Conservation (phyloP, 2,113 vertebrate genomes). For the Rhea americana region DNA sequence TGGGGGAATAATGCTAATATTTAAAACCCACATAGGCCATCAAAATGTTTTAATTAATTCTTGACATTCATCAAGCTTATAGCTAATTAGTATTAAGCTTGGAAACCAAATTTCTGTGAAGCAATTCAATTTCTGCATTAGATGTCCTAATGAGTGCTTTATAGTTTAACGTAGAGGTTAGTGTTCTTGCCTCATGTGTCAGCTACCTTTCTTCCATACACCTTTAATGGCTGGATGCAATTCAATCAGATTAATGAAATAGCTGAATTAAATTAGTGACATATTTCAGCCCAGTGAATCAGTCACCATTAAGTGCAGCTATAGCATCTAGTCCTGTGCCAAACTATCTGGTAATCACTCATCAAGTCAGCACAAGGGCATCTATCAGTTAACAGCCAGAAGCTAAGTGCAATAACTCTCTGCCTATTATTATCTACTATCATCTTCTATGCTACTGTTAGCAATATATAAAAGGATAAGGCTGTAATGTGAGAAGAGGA, state of each 20-base stretch:
- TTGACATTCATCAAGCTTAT: constrained; percentile 55
- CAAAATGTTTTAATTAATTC: constrained; percentile 63
- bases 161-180: constrained; percentile 48
- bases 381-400: constrained; percentile 17
- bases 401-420: not conserved
- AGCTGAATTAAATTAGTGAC: constrained; percentile 51
- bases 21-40: constrained; percentile 52
- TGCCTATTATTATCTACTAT: not conserved
- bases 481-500: not conserved
- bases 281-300: constrained; percentile 51
- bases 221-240: constrained; percentile 26
- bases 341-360: constrained; percentile 31
- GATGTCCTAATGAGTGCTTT: constrained; percentile 57
- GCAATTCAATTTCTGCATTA: constrained; percentile 59
- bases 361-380: constrained; percentile 1
- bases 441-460: not conserved
- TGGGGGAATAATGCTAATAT: constrained; percentile 45
- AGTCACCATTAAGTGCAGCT: constrained; percentile 20
- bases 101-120: constrained; percentile 60
- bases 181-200: constrained; percentile 10
- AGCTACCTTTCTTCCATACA: constrained; percentile 27
- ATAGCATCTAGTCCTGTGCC: not conserved
- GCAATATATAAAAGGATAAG: not conserved
- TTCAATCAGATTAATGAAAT: constrained; percentile 57
- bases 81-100: constrained; percentile 55